Evolutionary conservation across 2,797 vertebrate genomes (phyloP), one percentile per base, ranked within the genome.

Genomic region (Dipus sagitta): DNA sequence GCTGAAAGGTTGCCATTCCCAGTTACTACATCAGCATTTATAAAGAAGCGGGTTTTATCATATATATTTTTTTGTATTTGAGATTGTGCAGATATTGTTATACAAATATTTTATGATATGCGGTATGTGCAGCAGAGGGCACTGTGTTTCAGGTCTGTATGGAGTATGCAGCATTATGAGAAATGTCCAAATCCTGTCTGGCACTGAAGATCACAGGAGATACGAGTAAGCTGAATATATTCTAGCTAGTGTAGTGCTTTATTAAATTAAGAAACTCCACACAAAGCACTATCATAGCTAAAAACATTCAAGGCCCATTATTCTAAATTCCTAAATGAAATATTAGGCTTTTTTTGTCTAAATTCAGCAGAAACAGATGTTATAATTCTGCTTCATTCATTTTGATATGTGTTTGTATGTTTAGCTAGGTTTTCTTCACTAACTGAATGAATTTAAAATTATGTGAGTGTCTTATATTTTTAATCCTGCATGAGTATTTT

Each of bases 81-180:
- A 88, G 17, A 72, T 21, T 82, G 60, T 67, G 64, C 2, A 79
- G 75, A 76, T 12, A 1, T 0, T 38, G 3, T 17, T 38, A 60
- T 42, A 68, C 88, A 90, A 84, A 64, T 82, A 30, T 89, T 96
- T 90, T 90, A 65, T 96, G 97, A 97, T 97, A 65, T 85, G 91
- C 85, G 92, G 10, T 95, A 32, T 30, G 65, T 91, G 89, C 98
- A 97, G 96, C 95, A 98, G 98, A 98, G 98, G 98, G 98, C 97
- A 97, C 97, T 98, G 81, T 97, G 88, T 89, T 93, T 96, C 97
- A 97, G 96, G 86, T 98, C 96, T 97, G 89, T 91, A 82, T 96
- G 71, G 34, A 72, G 32, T 84, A 67, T 84, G 92, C 9, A 77
- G 9, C 77, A 76, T 14, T 74, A 11, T 54, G 60, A 95, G 72